phyloP scores from a whole-genome alignment of 2,888 invertebrate genomes.

The Drosophila dives region DNA sequence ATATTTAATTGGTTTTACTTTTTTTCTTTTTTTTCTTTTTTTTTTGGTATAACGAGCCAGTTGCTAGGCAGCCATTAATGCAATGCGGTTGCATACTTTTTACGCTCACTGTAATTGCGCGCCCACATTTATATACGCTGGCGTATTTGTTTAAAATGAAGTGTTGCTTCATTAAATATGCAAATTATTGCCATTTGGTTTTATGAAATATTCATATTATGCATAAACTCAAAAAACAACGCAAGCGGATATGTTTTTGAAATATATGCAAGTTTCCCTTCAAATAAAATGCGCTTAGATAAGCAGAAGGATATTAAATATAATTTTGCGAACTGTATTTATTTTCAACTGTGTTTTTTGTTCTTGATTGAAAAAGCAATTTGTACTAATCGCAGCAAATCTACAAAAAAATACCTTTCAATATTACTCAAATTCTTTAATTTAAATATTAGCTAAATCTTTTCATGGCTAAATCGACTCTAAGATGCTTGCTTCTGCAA shows the following conservation, averaged over 20 bases:
- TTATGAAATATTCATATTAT: slow-evolving; percentile 64
- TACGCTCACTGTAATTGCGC: slow-evolving; percentile 33
- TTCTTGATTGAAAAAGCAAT: not conserved
- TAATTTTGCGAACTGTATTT: not conserved
- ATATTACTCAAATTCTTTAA: not conserved
- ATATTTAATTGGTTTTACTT: slow-evolving; percentile 72
- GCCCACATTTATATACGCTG: slow-evolving; percentile 10
- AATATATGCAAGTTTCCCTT: not conserved
- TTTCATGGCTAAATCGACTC: too few relatives aligned
- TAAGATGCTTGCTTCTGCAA: not conserved
- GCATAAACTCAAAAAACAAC: slow-evolving; percentile 1
- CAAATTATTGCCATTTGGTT: slow-evolving; percentile 67
- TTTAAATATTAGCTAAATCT: too few relatives aligned
- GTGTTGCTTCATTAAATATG: slow-evolving; percentile 76
- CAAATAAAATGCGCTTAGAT: slow-evolving; percentile 31
- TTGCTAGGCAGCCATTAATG: slow-evolving; percentile 67
- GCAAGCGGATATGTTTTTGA: not conserved
- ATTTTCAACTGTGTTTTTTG: not conserved
- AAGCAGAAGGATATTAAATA: slow-evolving; percentile 11
- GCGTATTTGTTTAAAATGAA: slow-evolving; percentile 53
- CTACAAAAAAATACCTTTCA: not conserved
- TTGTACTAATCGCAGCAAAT: too few relatives aligned
- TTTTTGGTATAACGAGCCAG: slow-evolving; percentile 58
- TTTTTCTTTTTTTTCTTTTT: slow-evolving; percentile 54
- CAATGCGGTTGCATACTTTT: slow-evolving; percentile 44